Evolutionary conservation across 2,888 invertebrate species (phyloP).

Genomic region (Hemicrepidius hirtus): DNA sequence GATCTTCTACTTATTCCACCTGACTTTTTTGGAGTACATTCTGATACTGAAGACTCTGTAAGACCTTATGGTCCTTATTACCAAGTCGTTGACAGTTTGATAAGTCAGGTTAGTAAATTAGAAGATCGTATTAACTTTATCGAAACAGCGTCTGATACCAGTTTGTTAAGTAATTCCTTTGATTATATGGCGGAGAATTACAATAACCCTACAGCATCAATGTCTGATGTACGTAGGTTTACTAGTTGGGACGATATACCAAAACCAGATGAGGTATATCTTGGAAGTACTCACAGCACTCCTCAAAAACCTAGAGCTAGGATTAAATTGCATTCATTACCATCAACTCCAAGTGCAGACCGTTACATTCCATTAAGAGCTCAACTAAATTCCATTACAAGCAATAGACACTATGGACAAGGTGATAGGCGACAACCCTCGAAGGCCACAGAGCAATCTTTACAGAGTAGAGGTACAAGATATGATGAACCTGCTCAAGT

Average conservation of each 20-base stretch:
- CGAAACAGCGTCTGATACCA: conserved; percentile 69
- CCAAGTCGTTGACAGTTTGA: conserved; percentile 78
- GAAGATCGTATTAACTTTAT: conserved; percentile 73
- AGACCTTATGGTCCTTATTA: conserved; percentile 64
- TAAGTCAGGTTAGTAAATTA: conserved; percentile 78
- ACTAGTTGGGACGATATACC: conserved; percentile 63
- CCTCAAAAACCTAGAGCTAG: conserved; percentile 67
- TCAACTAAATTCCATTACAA: background rate
- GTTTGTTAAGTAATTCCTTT: conserved; percentile 59
- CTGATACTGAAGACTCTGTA: conserved; percentile 73
- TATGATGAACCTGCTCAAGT: background rate
- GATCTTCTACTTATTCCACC: conserved; percentile 87
- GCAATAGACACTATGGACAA: background rate
- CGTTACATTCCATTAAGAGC: conserved; percentile 53
- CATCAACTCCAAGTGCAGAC: conserved; percentile 64
- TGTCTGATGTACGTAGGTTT: conserved; percentile 59
- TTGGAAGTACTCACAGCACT: conserved; percentile 67
- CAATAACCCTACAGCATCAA: conserved; percentile 51
- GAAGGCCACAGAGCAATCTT: background rate
- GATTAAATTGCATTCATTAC: conserved; percentile 65
- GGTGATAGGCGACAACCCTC: background rate
- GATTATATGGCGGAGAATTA: conserved; percentile 55
- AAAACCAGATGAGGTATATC: conserved; percentile 40
- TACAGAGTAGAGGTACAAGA: background rate
- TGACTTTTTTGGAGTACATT: conserved; percentile 80